Evolutionary conservation across 1,140 invertebrate genomes (phyloP), one percentile per base, ranked within the genome.

Genomic region (Nixonia krombeini): DNA sequence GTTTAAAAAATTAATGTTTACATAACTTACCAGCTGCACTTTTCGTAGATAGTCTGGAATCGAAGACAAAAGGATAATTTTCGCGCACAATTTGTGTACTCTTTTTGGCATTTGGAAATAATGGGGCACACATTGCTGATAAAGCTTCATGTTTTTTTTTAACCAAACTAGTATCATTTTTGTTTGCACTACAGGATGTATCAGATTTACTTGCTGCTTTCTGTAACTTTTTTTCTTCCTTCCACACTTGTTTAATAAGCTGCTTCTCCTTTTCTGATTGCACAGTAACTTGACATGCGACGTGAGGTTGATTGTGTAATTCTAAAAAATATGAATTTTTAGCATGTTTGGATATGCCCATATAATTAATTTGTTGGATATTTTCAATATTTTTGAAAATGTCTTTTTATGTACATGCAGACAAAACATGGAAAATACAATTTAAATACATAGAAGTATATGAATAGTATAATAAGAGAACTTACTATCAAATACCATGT

Each of bases 1-100:
- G n/a, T n/a, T n/a, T n/a, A n/a, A n/a, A n/a, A n/a, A n/a, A n/a
- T n/a, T n/a, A n/a, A n/a, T n/a, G n/a, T n/a, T n/a, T n/a, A n/a
- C n/a, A n/a, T n/a, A n/a, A n/a, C n/a, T n/a, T 79, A 89, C 88
- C 88, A 56, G 89, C 87, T 55, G 88, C 85, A 67, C 89, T 87
- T 80, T 91, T 92, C 1, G 90, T 89, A 63, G 89, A 86, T 35
- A 88, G 80, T 68, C 91, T 90, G 0, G 88, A 89, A 80, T 96
- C 94, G 80, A 91, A 96, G 0, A 96, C 94, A 85, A 91, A 91
- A 0, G 94, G 95, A 85, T 90, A 96, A n/a, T 87, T 84, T 56
- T 91, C 88, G 77, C 86, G 86, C 4, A 81, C 78, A 82, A 77
- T 44, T 81, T 31, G 70, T 38, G 25, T 3, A 62, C 3, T 10